Conservation (phyloP, 2,113 vertebrate genomes). For the Bungarus multicinctus region DNA sequence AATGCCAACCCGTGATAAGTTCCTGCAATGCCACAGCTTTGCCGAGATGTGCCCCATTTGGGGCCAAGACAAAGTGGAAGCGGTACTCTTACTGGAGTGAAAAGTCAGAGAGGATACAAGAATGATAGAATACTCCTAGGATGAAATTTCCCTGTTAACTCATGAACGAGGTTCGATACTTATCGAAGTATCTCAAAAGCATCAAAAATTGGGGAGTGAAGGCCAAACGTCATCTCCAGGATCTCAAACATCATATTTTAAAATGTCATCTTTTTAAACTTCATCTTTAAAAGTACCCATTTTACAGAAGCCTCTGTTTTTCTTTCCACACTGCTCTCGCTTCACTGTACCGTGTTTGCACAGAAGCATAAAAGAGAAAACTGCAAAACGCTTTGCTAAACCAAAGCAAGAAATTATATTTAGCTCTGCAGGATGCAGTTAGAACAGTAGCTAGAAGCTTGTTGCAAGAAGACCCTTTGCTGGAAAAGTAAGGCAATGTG, state of each 20-base stretch:
- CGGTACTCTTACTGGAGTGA: neutral
- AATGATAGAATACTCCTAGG: neutral
- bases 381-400: neutral
- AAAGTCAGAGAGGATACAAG: neutral
- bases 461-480: neutral
- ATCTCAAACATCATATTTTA: neutral
- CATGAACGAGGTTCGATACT: neutral
- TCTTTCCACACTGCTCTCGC: neutral
- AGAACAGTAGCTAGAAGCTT: neutral
- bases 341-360: neutral
- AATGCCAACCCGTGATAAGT: neutral
- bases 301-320: neutral
- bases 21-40: neutral
- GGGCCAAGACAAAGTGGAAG: neutral
- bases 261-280: neutral
- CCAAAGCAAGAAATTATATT: neutral
- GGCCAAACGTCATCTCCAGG: neutral
- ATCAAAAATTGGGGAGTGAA: neutral
- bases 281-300: neutral
- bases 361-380: neutral
- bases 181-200: neutral
- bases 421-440: neutral
- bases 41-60: neutral
- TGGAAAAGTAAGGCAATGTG: neutral
- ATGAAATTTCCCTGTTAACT: neutral